Evolutionary conservation across 92 coral and sea anemone genomes (phyloP), one percentile per base, ranked within the genome.

Genomic region (Galaxea fascicularis): DNA sequence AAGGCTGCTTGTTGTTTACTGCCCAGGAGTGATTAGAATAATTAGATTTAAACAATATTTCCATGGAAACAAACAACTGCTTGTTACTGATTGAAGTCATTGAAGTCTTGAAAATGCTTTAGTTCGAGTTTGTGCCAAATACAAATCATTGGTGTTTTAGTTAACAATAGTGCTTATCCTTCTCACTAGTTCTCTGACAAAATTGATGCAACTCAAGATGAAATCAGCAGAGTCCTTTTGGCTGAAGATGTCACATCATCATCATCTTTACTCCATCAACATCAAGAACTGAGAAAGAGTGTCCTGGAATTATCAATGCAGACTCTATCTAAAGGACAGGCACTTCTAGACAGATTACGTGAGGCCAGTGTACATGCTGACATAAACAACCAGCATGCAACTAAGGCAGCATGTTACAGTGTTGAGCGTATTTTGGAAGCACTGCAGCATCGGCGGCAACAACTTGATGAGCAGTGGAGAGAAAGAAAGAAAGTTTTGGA

Each of bases 341-440:
- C 92, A 9, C 79, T 96, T 53, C 85, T 96, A 25, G 99, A 96
- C 89, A 94, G 91, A 71, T 87, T 96, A 30, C 96, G 99, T 25
- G 95, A 96, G 74, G 99, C 99, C 29, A 95, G 95, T 24, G 30
- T 92, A 35, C 98, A 96, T 77, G 99, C 99, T 3, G 99, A 96
- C 72, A 94, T 95, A 10, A 96, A 96, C 92, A 94, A 96, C 85
- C 89, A 96, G 65, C 99, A 96, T 82, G 99, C 99, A 10, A 91
- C 99, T 4, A 94, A 93, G 79, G 97, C 98, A 47, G 99, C 99
- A 15, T 96, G 99, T 69, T 95, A 92, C 83, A 94, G 96, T 73
- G 93, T 96, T 22, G 99, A 96, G 71, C 91, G 99, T 35, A 92
- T 95, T 52, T 84, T 96, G 29, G 98, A 96, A 73, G 98, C 97